phyloP scores from a whole-genome alignment of 2,113 vertebrate species.

The Strigops habroptila region DNA sequence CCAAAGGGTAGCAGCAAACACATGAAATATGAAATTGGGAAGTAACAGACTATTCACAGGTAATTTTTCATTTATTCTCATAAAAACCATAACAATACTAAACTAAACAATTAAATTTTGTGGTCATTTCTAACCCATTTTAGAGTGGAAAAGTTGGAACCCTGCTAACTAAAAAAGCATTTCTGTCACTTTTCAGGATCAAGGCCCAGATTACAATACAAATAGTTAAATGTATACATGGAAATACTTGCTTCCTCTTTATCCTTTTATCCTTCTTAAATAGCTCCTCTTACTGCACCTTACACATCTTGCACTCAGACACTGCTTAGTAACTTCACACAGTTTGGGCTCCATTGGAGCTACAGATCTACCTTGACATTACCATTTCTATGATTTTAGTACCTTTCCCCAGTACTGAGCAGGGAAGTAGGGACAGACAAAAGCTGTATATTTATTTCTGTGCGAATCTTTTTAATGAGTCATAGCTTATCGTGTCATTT shows the following conservation, averaged over 20 bases:
- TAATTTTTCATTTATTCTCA: neutral
- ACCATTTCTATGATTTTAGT: neutral
- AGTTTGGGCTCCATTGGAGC: accelerated
- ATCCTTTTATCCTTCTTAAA: neutral
- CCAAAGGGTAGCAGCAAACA: neutral
- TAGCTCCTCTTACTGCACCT: neutral
- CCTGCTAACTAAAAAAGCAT: neutral
- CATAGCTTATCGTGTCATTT: neutral
- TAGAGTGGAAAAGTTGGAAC: neutral
- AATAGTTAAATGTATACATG: neutral
- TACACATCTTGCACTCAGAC: neutral
- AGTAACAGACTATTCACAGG: neutral
- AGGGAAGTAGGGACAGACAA: neutral
- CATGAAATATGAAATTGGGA: neutral
- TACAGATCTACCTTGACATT: neutral
- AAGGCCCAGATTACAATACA: neutral
- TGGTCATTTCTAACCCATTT: neutral
- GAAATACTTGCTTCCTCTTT: neutral
- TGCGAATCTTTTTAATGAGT: neutral
- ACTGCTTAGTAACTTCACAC: neutral
- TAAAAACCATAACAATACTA: neutral
- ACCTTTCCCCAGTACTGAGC: neutral
- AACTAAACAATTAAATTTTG: neutral
- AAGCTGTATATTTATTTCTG: neutral
- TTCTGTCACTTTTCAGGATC: neutral